A percentile compares a stretch with the other conserved stretches of the same genome.
phyloP scores from a whole-genome alignment of 2,797 vertebrate species.

The Amazonetta brasiliensis region DNA sequence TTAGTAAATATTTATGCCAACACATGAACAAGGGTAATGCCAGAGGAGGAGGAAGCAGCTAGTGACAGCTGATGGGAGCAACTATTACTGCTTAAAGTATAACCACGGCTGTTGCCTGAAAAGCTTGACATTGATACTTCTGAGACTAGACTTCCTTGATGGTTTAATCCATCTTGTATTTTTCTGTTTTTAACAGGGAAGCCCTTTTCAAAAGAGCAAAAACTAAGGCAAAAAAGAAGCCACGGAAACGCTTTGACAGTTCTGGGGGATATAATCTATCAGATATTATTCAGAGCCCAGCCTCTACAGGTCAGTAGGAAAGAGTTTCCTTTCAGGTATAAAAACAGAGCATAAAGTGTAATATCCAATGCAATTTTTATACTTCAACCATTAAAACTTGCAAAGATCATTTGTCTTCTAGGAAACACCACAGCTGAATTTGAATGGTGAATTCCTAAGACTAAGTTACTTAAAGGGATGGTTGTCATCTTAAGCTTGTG shows the following conservation, averaged over 20 bases:
- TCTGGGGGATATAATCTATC: constrained; percentile 96
- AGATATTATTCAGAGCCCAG: constrained; percentile 92
- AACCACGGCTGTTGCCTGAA: not conserved
- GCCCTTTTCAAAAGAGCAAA: constrained; percentile 90
- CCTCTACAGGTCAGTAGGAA: constrained; percentile 86
- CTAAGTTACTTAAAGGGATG: not conserved
- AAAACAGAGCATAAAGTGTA: not conserved
- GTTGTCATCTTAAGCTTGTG: not conserved
- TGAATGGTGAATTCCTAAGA: not conserved
- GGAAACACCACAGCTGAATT: not conserved
- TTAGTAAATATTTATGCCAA: not conserved
- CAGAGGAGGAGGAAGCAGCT: not conserved
- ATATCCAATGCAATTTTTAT: not conserved
- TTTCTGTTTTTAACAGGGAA: constrained; percentile 80
- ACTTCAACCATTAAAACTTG: not conserved
- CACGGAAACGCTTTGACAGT: constrained; percentile 91
- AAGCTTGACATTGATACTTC: not conserved
- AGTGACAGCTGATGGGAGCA: not conserved
- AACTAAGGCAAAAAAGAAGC: constrained; percentile 93
- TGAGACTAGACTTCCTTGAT: not conserved
- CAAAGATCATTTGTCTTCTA: not conserved
- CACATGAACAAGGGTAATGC: not conserved
- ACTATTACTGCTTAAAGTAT: not conserved
- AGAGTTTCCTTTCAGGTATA: not conserved
- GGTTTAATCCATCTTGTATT: not conserved